These are phyloP conservation scores for Python bivittatus DNA, from an alignment of 2,113 vertebrate species.

Conservation along the genomic window DNA sequence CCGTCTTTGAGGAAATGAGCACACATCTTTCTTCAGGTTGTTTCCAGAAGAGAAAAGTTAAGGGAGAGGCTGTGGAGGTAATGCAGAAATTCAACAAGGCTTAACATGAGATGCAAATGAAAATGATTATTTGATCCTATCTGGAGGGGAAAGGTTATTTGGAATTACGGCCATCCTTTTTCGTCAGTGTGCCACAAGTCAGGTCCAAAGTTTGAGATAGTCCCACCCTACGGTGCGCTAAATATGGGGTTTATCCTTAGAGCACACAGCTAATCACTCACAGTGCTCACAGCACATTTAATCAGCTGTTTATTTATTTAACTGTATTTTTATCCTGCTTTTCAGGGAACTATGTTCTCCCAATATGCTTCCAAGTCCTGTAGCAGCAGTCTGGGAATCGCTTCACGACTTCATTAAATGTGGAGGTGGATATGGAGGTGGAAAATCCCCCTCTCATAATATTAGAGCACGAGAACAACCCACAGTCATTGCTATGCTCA, in stretches of 20 bases:
- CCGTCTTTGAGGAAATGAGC: background rate
- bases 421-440: background rate
- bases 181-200: background rate
- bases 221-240: background rate
- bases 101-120: background rate
- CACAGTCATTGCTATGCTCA: background rate
- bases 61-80: background rate
- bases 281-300: background rate
- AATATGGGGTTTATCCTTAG: background rate
- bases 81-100: slow-evolving; percentile 57
- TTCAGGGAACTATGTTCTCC: background rate
- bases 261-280: background rate
- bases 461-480: background rate
- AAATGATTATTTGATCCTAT: background rate
- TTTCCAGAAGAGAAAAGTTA: slow-evolving; percentile 19
- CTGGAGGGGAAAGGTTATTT: background rate
- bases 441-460: background rate
- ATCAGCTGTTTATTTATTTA: background rate
- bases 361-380: background rate
- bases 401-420: background rate
- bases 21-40: slow-evolving; percentile 17
- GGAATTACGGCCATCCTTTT: background rate
- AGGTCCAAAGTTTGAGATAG: background rate
- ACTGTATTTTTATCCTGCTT: background rate
- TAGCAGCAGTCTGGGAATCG: background rate